A percentile compares a stretch with the other conserved stretches of the same genome.
Evolutionary conservation across 2,797 vertebrate species (phyloP).

Genomic region (Neosilurus mollespiculum): DNA sequence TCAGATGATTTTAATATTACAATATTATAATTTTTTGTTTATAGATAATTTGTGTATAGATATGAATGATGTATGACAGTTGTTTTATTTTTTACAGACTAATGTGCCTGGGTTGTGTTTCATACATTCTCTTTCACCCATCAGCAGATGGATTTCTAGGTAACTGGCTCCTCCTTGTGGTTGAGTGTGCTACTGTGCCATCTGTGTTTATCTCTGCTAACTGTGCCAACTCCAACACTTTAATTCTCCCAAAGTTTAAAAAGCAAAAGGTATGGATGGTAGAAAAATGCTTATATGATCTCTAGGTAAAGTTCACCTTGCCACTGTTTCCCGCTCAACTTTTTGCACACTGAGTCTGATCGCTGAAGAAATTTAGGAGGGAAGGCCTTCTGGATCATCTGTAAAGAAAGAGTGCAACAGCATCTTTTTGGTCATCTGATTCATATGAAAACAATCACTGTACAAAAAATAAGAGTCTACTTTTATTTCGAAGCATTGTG

Average conservation of each 20-base stretch:
- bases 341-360: conserved; percentile 46
- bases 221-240: background rate
- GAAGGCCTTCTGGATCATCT: conserved; percentile 52
- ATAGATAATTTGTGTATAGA: background rate
- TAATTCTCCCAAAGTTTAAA: conserved; percentile 6
- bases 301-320: conserved; percentile 24
- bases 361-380: conserved; percentile 51
- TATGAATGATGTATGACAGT: background rate
- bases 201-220: background rate
- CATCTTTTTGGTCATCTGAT: background rate
- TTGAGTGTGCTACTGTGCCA: background rate
- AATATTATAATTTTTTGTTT: too few species aligned
- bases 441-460: conserved; percentile 16
- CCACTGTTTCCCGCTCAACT: conserved; percentile 24
- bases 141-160: background rate
- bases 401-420: conserved; percentile 42
- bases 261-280: conserved; percentile 1
- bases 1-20: background rate
- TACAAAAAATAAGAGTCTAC: conserved; percentile 2
- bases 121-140: background rate
- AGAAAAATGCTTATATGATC: conserved; percentile 15
- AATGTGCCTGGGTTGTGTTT: too few species aligned
- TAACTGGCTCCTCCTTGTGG: conserved; percentile 48
- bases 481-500: conserved; percentile 38
- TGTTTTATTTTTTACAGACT: background rate